A percentile compares a stretch with the other conserved stretches of the same genome.
These are phyloP conservation scores for Rotaria magnacalcarata DNA, from an alignment of 2,888 invertebrate species.

Conservation along the genomic window DNA sequence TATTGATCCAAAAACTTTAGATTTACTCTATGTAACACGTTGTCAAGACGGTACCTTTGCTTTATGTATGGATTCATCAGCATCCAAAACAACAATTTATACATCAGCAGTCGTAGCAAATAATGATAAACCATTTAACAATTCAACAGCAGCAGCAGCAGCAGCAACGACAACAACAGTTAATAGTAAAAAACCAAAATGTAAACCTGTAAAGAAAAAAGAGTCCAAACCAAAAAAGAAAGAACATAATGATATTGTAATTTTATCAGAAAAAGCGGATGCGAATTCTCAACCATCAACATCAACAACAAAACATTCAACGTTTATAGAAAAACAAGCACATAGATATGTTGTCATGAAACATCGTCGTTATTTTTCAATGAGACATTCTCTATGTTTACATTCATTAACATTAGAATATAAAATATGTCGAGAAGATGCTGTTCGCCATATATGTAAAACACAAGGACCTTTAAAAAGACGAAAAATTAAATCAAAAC, in stretches of 20 bases:
- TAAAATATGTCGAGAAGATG: conserved; percentile 10
- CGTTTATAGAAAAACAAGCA: background rate
- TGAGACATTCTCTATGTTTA: background rate
- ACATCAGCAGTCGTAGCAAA: too few species aligned
- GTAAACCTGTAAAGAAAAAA: background rate
- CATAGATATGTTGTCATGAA: background rate
- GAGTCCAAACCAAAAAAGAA: background rate
- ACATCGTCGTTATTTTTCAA: background rate
- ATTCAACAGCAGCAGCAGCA: background rate
- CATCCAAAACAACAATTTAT: background rate
- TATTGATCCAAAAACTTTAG: background rate
- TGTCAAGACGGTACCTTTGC: conserved; percentile 21
- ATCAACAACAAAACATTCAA: background rate
- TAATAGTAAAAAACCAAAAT: background rate
- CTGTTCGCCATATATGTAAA: background rate
- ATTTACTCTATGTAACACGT: background rate
- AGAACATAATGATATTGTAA: background rate
- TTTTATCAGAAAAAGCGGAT: background rate
- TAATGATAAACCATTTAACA: background rate
- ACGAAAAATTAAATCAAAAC: background rate
- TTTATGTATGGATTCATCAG: background rate
- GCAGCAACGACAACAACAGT: too few species aligned
- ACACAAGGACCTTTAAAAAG: background rate
- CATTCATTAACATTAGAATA: conserved; percentile 16
- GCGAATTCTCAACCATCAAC: background rate